Conservation (phyloP, 2,888 invertebrate species). For the Aporophyla nigra region DNA sequence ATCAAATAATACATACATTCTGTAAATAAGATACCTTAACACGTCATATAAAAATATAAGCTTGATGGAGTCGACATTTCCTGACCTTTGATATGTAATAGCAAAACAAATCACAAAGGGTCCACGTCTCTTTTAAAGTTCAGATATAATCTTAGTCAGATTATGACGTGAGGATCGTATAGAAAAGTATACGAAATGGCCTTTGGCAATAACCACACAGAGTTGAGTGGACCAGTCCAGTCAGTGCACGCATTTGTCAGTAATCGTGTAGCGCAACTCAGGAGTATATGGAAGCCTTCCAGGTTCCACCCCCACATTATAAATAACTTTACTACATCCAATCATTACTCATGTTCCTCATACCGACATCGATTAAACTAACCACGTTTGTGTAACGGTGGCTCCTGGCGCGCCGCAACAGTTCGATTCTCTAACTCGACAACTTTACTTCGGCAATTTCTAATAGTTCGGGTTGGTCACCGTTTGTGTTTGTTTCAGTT, state of each 20-base stretch:
- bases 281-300: no score
- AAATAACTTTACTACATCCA: conserved; percentile 1
- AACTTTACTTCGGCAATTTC: conserved; percentile 39
- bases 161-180: neutral
- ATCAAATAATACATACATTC: neutral
- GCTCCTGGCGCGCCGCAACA: conserved; percentile 29
- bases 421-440: conserved; percentile 19
- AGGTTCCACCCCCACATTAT: neutral
- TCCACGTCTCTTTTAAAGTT: neutral
- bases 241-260: neutral
- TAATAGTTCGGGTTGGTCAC: conserved; percentile 26
- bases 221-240: neutral
- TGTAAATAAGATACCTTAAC: neutral
- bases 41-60: neutral
- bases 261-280: neutral
- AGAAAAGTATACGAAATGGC: neutral
- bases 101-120: neutral
- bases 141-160: neutral
- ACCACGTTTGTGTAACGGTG: neutral
- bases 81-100: neutral
- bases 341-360: neutral
- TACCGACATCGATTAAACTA: conserved; percentile 29
- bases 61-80: neutral
- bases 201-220: neutral
- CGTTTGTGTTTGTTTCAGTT: conserved; percentile 16